These are phyloP conservation scores for Hydrochoerus hydrochaeris DNA, from an alignment of 2,113 vertebrate species.

Conservation along the genomic window DNA sequence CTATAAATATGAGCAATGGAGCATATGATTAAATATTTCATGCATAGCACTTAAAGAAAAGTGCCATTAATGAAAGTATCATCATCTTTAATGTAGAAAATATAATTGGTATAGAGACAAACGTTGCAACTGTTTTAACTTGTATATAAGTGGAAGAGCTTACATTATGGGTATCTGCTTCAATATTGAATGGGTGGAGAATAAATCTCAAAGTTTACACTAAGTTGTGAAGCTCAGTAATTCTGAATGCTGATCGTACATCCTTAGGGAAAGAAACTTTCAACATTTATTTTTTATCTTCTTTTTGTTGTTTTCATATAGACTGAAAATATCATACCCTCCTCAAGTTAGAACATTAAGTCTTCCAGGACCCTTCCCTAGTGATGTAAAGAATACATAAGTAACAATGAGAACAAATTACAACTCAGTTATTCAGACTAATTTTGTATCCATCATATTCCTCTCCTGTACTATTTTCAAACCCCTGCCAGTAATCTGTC, in stretches of 20 bases:
- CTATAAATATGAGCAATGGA: not conserved
- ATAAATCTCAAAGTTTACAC: not conserved
- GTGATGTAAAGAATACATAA: not conserved
- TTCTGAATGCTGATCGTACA: not conserved
- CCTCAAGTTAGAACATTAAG: not conserved
- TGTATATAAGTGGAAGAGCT: not conserved
- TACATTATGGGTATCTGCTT: rapidly evolving
- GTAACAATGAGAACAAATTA: not conserved
- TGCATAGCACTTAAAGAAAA: not conserved
- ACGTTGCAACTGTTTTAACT: not conserved
- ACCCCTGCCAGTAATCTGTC: not conserved
- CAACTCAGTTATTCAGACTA: not conserved
- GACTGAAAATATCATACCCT: not conserved
- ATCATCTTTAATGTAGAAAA: not conserved
- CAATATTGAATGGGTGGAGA: not conserved
- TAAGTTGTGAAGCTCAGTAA: not conserved
- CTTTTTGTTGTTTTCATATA: not conserved
- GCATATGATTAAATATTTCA: not conserved
- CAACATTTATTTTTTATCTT: not conserved
- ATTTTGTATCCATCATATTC: not conserved
- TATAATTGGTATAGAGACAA: not conserved
- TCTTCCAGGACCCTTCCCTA: not conserved
- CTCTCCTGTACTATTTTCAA: not conserved
- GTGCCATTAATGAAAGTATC: not conserved
- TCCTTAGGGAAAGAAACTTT: not conserved